phyloP scores from a whole-genome alignment of 2,797 vertebrate species.

The Cyclura pinguis region DNA sequence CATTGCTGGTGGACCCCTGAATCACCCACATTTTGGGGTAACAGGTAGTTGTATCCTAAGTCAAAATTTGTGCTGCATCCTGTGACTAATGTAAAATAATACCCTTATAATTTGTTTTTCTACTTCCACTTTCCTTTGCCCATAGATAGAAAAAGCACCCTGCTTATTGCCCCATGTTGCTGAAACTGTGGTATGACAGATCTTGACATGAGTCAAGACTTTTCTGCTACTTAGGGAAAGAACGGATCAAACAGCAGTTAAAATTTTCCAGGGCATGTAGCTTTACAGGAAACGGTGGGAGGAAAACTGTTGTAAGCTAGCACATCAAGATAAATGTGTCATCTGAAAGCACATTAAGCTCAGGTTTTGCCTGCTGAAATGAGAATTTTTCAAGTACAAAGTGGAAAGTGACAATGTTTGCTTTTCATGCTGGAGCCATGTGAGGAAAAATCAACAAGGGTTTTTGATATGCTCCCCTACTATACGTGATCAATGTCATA shows the following conservation, averaged over 20 bases:
- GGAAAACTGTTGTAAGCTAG: neutral
- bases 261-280: neutral
- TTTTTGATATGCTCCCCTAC: neutral
- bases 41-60: neutral
- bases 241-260: neutral
- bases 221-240: neutral
- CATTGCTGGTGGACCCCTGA: too few relatives aligned
- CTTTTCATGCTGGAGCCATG: neutral
- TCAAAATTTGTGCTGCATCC: neutral
- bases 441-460: constrained; percentile 11
- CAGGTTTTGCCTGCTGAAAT: constrained; percentile 18
- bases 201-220: neutral
- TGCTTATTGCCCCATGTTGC: neutral
- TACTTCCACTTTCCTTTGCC: too few relatives aligned
- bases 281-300: neutral
- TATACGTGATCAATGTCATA: neutral
- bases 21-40: too few relatives aligned
- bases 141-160: neutral
- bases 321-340: constrained; percentile 16
- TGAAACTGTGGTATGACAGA: neutral
- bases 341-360: constrained; percentile 9
- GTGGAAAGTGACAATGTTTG: constrained; percentile 20
- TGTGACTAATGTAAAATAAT: neutral
- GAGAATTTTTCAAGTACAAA: constrained; percentile 1
- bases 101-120: neutral